Percentiles rank a stretch among this genome's conserved stretches.
Conservation (phyloP, 2,797 vertebrate genomes). For the Loris lydekkerianus region DNA sequence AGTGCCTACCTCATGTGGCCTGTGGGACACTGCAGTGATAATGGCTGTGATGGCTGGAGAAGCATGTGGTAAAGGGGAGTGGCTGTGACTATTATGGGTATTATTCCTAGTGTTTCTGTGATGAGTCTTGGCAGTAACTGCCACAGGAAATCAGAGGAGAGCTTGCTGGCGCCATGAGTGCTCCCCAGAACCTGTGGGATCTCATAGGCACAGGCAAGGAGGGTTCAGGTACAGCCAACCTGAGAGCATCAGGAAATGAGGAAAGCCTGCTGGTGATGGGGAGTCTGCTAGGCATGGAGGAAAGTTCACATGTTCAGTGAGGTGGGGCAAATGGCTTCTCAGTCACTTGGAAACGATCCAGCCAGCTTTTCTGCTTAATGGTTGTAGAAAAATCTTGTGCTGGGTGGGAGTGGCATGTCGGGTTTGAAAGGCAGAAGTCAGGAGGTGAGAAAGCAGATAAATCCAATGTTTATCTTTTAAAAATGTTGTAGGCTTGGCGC, state of each 20-base stretch:
- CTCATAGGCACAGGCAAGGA: background rate
- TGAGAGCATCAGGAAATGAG: background rate
- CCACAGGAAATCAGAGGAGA: background rate
- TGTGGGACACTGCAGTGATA: background rate
- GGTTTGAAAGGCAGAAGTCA: slow-evolving; percentile 28
- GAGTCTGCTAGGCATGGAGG: background rate
- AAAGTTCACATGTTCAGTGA: background rate
- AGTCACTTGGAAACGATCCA: background rate
- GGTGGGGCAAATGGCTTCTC: background rate
- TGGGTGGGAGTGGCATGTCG: background rate
- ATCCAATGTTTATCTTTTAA: slow-evolving; percentile 47
- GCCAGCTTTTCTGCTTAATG: background rate
- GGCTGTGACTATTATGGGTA: too few relatives aligned
- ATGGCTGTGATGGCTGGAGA: background rate
- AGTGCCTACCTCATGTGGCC: background rate
- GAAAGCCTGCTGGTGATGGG: background rate
- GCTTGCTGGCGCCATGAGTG: too few relatives aligned
- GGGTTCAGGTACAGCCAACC: background rate
- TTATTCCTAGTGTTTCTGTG: background rate
- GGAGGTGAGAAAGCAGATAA: slow-evolving; percentile 57
- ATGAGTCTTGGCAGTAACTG: background rate
- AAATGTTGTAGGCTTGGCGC: background rate
- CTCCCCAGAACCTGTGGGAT: background rate
- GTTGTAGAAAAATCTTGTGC: background rate
- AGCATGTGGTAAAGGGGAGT: rapidly evolving